These are phyloP conservation scores for Lophotis ruficrista DNA, from an alignment of 2,113 vertebrate genomes.

Conservation along the genomic window DNA sequence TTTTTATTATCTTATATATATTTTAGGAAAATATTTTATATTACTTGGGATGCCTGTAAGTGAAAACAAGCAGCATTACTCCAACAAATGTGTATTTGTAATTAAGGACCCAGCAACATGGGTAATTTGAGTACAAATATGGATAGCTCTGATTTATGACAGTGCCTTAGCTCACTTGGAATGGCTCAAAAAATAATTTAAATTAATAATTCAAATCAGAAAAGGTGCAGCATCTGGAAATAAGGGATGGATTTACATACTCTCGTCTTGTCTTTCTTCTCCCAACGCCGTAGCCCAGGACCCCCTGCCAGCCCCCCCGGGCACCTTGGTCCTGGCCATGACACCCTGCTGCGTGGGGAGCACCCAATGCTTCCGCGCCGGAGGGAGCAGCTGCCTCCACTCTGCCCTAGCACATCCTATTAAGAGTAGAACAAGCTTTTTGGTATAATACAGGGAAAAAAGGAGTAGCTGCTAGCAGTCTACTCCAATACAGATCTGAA, in stretches of 20 bases:
- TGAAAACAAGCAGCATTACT: neutral
- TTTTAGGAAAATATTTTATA: neutral
- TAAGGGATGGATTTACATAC: neutral
- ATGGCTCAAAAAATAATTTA: neutral
- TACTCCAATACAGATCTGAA: neutral
- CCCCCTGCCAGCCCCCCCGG: accelerated
- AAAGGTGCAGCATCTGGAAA: neutral
- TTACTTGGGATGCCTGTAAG: neutral
- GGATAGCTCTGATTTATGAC: neutral
- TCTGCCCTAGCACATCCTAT: neutral
- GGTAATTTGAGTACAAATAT: neutral
- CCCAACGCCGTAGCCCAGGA: accelerated
- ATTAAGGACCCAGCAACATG: neutral
- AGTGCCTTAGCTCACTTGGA: neutral
- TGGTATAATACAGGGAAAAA: neutral
- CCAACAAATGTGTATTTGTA: neutral
- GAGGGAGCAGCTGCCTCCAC: neutral
- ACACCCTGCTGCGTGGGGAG: neutral
- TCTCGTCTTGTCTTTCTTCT: neutral
- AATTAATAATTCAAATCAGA: neutral
- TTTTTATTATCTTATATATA: neutral
- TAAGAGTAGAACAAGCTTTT: neutral
- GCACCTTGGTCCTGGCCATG: neutral
- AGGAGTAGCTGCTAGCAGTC: neutral
- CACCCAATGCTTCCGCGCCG: neutral